These are phyloP conservation scores for Drosophila varians DNA, from an alignment of 1,140 invertebrate genomes.

Conservation along the genomic window DNA sequence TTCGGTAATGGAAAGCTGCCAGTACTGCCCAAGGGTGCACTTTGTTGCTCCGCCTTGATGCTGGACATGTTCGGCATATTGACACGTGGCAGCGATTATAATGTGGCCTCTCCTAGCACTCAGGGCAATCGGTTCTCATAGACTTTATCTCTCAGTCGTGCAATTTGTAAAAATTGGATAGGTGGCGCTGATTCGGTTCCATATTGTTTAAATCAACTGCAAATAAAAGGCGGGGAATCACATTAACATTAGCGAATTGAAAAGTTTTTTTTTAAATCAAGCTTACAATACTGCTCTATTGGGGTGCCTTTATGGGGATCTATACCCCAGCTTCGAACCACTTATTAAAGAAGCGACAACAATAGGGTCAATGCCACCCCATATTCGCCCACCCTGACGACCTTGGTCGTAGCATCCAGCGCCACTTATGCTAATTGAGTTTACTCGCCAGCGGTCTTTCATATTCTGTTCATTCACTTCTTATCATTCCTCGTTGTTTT, in stretches of 20 bases:
- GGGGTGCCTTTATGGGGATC: too few relatives aligned
- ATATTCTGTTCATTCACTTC: slow-evolving; percentile 8
- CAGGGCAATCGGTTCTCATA: slow-evolving; percentile 14
- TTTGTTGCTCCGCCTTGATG: slow-evolving; percentile 75
- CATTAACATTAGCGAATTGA: too few relatives aligned
- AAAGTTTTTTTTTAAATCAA: background rate
- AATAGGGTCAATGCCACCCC: slow-evolving; percentile 37
- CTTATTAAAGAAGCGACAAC: slow-evolving; percentile 19
- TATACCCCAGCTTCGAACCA: too few relatives aligned
- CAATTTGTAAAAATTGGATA: slow-evolving; percentile 81
- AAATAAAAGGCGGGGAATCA: background rate
- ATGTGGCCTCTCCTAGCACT: background rate
- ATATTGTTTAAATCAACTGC: slow-evolving; percentile 66
- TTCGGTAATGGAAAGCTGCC: slow-evolving; percentile 62
- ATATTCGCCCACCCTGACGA: background rate
- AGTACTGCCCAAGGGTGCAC: slow-evolving; percentile 38
- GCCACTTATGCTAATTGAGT: slow-evolving; percentile 35
- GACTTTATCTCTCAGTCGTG: slow-evolving; percentile 43
- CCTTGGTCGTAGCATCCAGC: slow-evolving; percentile 16
- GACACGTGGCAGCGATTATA: background rate
- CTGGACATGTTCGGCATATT: slow-evolving; percentile 73
- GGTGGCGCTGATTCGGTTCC: slow-evolving; percentile 81
- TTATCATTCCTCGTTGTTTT: slow-evolving; percentile 15
- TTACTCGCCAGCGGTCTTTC: slow-evolving; percentile 13
- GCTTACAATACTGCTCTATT: too few relatives aligned